Evolutionary conservation across 2,888 invertebrate genomes (phyloP), one percentile per base, ranked within the genome.

Genomic region (Cylloceria caligata): DNA sequence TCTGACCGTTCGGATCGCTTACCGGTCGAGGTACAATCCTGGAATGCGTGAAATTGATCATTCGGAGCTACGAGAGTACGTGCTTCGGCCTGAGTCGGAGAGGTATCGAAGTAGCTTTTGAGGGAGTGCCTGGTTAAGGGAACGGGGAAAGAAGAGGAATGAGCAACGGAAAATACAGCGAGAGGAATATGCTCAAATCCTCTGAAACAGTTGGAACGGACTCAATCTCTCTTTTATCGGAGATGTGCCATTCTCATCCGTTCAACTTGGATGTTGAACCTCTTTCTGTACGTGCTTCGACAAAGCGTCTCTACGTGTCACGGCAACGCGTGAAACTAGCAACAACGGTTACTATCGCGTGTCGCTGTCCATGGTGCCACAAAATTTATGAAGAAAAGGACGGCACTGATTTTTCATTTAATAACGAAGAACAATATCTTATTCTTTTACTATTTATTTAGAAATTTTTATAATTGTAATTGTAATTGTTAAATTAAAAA

Each of bases 31-130:
- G 55, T 24, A 55, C 11, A 39, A 21, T 45, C 57, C 39, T 47
- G 81, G 81, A 81, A 77, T 81, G 73, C 55, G 55, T 30, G 77
- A 77, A 81, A 81, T 81, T 73, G 68, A 81, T 73, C 55, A 60
- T 67, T 67, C 72, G 55, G 60, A 64, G 39, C 19, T 52, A 55
- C 16, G 21, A 30, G 45, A 52, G 49, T 64, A 71, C 68, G 67
- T 68, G 73, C 72, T 65, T 73, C 30, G 34, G 55, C 34, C 7
- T n/a, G n/a, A n/a, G 19, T 49, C 30, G 19, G 11, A 52, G 36
- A 49, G 72, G 75, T 77, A 73, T 81, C 72, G 52, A 60, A 75
- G 52, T 42, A 16, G 72, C 72, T 62, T 73, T 73, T 52, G 13
- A 71, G 27, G 45, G 21, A 65, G n/a, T 39, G 30, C 3, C n/a